Conservation (phyloP, 2,797 vertebrate genomes). For the Gymnopithys bicolor region DNA sequence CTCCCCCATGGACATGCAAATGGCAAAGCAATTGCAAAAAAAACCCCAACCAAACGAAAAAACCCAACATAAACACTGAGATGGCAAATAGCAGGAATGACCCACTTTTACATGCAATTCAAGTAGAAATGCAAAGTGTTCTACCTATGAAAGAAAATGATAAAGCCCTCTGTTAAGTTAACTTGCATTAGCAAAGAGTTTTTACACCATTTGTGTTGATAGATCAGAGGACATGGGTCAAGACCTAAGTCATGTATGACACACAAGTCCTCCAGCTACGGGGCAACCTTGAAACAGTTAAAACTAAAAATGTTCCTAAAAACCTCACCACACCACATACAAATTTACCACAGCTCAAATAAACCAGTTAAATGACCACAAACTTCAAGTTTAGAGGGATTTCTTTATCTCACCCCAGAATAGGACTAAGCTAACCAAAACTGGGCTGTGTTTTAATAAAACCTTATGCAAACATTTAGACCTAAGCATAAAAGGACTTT, state of each 20-base stretch:
- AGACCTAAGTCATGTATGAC: fast-evolving
- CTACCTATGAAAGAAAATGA: fast-evolving
- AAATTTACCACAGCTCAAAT: not conserved
- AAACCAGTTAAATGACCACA: not conserved
- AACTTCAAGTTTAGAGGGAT: not conserved
- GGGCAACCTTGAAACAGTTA: not conserved
- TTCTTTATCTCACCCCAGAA: not conserved
- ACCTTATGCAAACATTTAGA: fast-evolving
- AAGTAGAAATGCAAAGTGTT: not conserved
- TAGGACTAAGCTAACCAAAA: not conserved
- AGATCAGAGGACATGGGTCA: fast-evolving
- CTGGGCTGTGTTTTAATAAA: not conserved
- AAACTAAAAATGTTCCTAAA: not conserved
- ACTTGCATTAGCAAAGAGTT: not conserved
- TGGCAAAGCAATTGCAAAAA: not conserved
- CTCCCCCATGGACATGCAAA: fast-evolving
- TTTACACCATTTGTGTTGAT: fast-evolving
- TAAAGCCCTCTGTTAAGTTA: not conserved
- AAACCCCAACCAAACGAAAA: not conserved
- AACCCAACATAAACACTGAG: not conserved
- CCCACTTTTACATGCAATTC: not conserved
- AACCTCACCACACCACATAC: not conserved
- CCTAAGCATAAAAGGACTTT: fast-evolving
- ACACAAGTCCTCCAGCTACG: not conserved
- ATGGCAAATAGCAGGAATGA: fast-evolving